Evolutionary conservation across 2,797 vertebrate genomes (phyloP), one percentile per base, ranked within the genome.

Genomic region (Argyrosomus regius): DNA sequence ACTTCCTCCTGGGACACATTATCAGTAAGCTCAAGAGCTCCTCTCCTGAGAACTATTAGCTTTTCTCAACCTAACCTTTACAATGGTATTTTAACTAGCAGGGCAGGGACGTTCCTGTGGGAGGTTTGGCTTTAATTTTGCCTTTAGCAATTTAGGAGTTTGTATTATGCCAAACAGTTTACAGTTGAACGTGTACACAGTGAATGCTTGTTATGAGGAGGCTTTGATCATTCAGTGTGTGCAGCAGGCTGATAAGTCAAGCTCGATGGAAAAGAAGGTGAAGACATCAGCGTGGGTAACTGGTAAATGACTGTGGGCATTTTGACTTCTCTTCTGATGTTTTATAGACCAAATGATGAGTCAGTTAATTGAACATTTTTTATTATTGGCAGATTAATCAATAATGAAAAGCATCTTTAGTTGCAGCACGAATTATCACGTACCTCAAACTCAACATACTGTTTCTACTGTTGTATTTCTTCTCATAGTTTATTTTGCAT

Each of bases 1-100:
- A 54, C 63, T 61, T 70, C 39, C 80, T 68, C 66, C 58, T 39
- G 87, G 75, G 78, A 76, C 26, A 72, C 66, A 65, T 84, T 80
- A 87, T 52, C 13, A 63, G 31, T 45, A 60, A 81, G 16, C 58
- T 31, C 1, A 26, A 73, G 70, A 83, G 50, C 74, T 77, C 64
- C 46, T 80, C 77, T 74, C 72, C 24, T 28, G 72, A 74, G 64
- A 54, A 60, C 39, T 31, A 46, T 65, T 72, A 76, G 35, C 49
- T 43, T 67, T 48, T 69, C 59, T 74, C 41, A 61, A 77, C 68
- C 28, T 53, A 72, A 82, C 81, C 72, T 82, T 80, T 72, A 53
- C 58, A 17, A 14, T 71, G 54, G 18, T 78, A 31, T 65, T 66
- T 45, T 46, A 75, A 14, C 52, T 75, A 48, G 39, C 35, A 52